Conservation (phyloP, 2,113 vertebrate species). For the Miniopterus natalensis region DNA sequence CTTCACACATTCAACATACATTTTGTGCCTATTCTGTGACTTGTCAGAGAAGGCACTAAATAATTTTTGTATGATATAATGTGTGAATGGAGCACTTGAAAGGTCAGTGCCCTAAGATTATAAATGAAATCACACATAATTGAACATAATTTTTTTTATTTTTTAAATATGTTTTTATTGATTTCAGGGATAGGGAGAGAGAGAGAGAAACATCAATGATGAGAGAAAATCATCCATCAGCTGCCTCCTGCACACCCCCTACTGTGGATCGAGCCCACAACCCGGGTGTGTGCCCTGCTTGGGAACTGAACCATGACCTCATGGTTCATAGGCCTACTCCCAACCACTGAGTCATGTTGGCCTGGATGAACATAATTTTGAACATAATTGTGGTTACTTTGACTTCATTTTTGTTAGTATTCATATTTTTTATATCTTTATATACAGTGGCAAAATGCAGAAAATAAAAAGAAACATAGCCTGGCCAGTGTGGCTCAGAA, state of each 20-base stretch:
- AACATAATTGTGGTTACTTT: background rate
- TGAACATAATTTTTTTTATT: background rate
- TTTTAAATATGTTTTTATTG: no score
- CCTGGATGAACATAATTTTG: background rate
- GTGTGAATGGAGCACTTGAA: background rate
- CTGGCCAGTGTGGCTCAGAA: no score
- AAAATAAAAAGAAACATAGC: slow-evolving; percentile 42
- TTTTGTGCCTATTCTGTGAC: background rate
- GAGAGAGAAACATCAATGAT: no score
- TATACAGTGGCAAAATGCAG: slow-evolving; percentile 5
- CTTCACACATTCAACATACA: background rate
- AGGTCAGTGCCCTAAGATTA: background rate
- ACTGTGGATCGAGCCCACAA: no score
- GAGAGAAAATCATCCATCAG: no score
- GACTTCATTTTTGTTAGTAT: slow-evolving; percentile 8
- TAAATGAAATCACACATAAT: background rate
- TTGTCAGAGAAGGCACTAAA: background rate
- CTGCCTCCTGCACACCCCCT: no score
- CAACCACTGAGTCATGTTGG: no score
- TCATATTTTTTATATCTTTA: background rate
- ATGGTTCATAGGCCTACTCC: no score
- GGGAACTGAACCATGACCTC: no score
- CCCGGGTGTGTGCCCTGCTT: no score
- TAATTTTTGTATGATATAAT: background rate
- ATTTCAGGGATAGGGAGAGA: no score